phyloP scores from a whole-genome alignment of 1,140 invertebrate genomes.

The Cardiocondyla obscurior region DNA sequence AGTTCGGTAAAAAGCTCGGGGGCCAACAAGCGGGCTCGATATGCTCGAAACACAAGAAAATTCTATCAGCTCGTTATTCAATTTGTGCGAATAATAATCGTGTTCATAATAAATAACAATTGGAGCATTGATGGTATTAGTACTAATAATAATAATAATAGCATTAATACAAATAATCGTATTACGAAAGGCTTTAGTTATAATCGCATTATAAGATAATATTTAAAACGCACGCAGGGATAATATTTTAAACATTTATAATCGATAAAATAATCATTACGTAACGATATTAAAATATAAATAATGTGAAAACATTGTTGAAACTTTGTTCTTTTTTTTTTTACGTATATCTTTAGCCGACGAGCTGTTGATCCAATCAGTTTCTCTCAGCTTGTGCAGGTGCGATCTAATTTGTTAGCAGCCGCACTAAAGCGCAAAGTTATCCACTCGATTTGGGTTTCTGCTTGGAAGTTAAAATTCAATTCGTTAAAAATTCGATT shows the following conservation, averaged over 20 bases:
- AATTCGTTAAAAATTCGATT: slow-evolving; percentile 43
- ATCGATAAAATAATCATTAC: background rate
- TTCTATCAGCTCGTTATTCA: background rate
- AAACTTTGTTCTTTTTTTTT: too few relatives aligned
- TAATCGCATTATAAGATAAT: too few relatives aligned
- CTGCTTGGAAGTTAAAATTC: slow-evolving; percentile 4
- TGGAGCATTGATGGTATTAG: background rate
- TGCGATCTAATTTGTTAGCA: background rate
- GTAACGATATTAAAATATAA: too few relatives aligned
- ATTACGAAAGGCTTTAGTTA: too few relatives aligned
- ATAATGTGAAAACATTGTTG: background rate
- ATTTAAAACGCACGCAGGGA: too few relatives aligned
- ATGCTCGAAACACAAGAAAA: background rate
- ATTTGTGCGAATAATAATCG: background rate
- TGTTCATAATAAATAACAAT: background rate
- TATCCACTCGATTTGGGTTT: background rate
- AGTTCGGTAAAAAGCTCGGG: background rate
- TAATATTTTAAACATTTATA: too few relatives aligned
- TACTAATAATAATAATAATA: background rate
- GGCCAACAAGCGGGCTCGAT: too few relatives aligned
- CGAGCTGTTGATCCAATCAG: background rate
- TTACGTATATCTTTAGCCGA: background rate
- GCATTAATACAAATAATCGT: too few relatives aligned
- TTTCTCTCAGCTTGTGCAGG: background rate
- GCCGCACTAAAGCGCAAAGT: background rate